Base-by-base conservation (phyloP, 2,888 invertebrate species). In the Volucella zonaria region DNA sequence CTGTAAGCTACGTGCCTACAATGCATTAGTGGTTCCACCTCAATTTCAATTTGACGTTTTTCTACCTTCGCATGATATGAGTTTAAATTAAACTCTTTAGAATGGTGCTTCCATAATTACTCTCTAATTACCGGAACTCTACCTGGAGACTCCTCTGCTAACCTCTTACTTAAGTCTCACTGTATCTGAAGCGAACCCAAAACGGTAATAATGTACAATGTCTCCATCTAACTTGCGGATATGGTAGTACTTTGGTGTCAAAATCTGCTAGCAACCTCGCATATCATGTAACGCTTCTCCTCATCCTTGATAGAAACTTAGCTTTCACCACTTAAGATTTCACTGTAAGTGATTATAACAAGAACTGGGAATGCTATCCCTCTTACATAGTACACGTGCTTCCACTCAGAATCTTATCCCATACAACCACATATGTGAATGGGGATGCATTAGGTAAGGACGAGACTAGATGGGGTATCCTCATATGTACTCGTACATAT, bases 331-430 rank as follows among this genome's bases (percentile, higher is more conserved):
- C 18, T 40, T 61, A 18, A 15, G 31, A 14, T 23, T 66, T 58
- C 64, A 61, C 31, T 40, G 40, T 23, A 42, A 18, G 52, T 62
- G 62, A 77, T 68, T 77, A 42, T 52, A 14, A 47, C 54, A 62
- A 77, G 47, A 15, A 43, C 61, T 43, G 14, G 77, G 54, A 62
- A 62, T 52, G 61, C 67, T 52, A 49, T 31, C 31, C 6, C 58
- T 59, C 59, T 66, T 59, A 67, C n/a, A 45, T 38, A 12, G 40
- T 54, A 58, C 61, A 77, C 77, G 77, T 77, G 77, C 42, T 68
- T 54, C 61, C 52, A 59, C 67, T 61, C 58, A 47, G 49, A 14
- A 15, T 31, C 31, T 6, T 6, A 42, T 2, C 2, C n/a, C 40
- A n/a, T 8, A 18, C 49, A 9, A 45, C 10, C 12, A 3, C 15